phyloP scores from a whole-genome alignment of 2,888 invertebrate genomes.

The Aplocera efformata region DNA sequence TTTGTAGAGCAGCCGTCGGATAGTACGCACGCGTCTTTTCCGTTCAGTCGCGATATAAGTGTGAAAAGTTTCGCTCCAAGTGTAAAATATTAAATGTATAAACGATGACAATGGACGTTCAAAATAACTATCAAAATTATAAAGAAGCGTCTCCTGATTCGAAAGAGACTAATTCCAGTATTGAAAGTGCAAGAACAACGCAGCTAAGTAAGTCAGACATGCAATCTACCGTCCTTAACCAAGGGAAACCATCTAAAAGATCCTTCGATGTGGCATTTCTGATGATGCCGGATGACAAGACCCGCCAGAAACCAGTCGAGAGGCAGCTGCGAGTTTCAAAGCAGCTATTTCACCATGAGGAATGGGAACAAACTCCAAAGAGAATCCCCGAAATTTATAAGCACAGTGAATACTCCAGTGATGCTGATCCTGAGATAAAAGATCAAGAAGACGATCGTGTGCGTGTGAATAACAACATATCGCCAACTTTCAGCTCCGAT shows the following conservation, averaged over 20 bases:
- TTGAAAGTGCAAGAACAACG: constrained; percentile 74
- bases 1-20: constrained; percentile 64
- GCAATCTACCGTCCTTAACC: constrained; percentile 57
- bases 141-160: constrained; percentile 72
- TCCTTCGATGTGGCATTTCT: constrained; percentile 95
- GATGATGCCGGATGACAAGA: constrained; percentile 92
- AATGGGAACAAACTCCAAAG: constrained; percentile 68
- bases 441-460: constrained; percentile 68
- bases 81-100: constrained; percentile 61
- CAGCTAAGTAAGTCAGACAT: constrained; percentile 61
- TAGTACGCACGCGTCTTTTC: constrained; percentile 68
- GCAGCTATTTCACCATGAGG: constrained; percentile 71
- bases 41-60: constrained; percentile 65
- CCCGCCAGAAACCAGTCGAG: constrained; percentile 83
- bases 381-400: constrained; percentile 70
- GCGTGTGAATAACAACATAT: constrained; percentile 68
- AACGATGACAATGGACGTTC: constrained; percentile 87
- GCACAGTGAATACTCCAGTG: constrained; percentile 61
- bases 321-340: constrained; percentile 77
- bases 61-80: constrained; percentile 66
- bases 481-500: constrained; percentile 72
- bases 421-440: constrained; percentile 57
- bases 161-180: constrained; percentile 66
- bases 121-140: constrained; percentile 74
- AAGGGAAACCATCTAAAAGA: constrained; percentile 82